Conservation (phyloP, 2,797 vertebrate species). For the Gymnoscopelus braueri region DNA sequence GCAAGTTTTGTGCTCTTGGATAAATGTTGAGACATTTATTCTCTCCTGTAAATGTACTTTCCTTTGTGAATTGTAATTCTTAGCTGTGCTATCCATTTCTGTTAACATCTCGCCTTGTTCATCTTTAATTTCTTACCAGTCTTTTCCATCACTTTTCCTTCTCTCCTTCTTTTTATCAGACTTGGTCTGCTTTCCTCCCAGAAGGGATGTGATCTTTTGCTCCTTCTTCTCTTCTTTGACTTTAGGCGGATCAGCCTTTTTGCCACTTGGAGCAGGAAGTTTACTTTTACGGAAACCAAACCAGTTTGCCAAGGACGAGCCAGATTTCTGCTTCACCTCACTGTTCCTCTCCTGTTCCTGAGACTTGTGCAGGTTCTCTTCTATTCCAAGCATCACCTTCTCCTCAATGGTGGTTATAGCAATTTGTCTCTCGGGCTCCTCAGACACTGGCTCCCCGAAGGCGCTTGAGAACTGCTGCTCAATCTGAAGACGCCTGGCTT, state of each 20-base stretch:
- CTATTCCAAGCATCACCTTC: constrained; percentile 94
- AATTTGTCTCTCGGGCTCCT: constrained; percentile 75
- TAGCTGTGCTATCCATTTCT: neutral
- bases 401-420: constrained; percentile 88
- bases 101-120: neutral
- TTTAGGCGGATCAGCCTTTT: constrained; percentile 84
- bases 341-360: constrained; percentile 84
- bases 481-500: constrained; percentile 73
- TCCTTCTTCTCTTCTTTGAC: constrained; percentile 89
- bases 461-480: constrained; percentile 78
- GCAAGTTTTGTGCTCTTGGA: too few relatives aligned
- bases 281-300: constrained; percentile 92
- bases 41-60: neutral
- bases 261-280: constrained; percentile 85
- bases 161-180: constrained; percentile 87
- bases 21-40: neutral
- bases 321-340: constrained; percentile 84
- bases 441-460: constrained; percentile 76
- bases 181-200: constrained; percentile 87
- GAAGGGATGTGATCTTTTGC: constrained; percentile 82
- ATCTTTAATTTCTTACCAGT: constrained; percentile 69
- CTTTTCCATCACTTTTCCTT: constrained; percentile 85
- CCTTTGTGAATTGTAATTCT: neutral
- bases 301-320: constrained; percentile 90
- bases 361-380: constrained; percentile 90